Evolutionary conservation across 2,797 vertebrate genomes (phyloP), one percentile per base, ranked within the genome.

Genomic region (Coregonus ussuriensis): DNA sequence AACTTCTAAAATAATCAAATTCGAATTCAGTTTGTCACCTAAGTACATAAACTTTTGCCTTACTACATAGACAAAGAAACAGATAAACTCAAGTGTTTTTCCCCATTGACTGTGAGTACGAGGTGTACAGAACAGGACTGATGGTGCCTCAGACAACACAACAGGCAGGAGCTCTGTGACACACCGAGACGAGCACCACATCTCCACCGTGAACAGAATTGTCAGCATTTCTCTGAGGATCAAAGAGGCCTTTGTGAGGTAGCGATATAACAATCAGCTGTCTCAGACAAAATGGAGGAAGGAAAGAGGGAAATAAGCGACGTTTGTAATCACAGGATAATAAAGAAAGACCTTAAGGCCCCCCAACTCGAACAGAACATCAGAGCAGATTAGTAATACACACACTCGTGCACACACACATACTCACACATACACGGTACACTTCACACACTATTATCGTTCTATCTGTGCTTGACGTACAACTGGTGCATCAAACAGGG

Each of bases 231-330:
- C 72, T 75, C 35, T 73, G 52, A 25, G 41, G 31, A 72, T 78
- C 74, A 72, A 65, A 81, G 37, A 75, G 59, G 16, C 68, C 52
- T 67, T n/a, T 62, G 70, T 74, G 69, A 18, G 9, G 71, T 67
- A 31, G n/a, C 7, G 13, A 62, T 33, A 3, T 53, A 65, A 77
- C n/a, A 47, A 18, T 77, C 77, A 74, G 70, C 76, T 79, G 81
- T 70, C 63, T 15, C 18, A 47, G 35, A 47, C 25, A 59, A 16
- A 0, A 51, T 5, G 3, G 31, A 14, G 63, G 77, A 82, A 63
- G 29, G 51, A 63, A 47, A 9, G 41, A 47, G 41, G 73, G 53
- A 47, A 18, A 21, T 76, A 63, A 47, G 56, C 47, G 41, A 66
- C n/a, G 18, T 14, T 33, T 35, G 69, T 71, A 25, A 51, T 33